Evolutionary conservation across 2,113 vertebrate species (phyloP), one percentile per base, ranked within the genome.

Genomic region (Tympanuchus pallidicinctus): DNA sequence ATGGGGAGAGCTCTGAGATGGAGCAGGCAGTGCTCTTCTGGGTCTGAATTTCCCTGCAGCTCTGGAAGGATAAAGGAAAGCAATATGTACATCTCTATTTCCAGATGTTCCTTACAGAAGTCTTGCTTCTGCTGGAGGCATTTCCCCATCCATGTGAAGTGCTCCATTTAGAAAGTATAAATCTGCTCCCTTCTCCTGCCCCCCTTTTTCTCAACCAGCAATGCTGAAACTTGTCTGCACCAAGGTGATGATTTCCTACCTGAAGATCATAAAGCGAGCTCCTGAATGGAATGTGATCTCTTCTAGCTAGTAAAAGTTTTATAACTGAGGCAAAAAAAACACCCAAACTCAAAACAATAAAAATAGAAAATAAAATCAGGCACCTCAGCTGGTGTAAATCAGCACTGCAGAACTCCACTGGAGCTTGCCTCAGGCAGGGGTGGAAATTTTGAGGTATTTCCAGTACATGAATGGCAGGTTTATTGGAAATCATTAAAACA

Each of bases 301-400:
- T 76, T 92, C 73, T 70, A 90, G 93, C 91, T 90, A 95, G 91
- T 94, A 94, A 92, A 94, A 96, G 42, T 94, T 96, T 95, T 96
- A 96, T 91, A 90, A 78, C 95, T 36, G 40, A 60, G 70, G 79
- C 88, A 85, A 93, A 94, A 2, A 50, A 10, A 40, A 40, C 17
- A 56, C 54, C 30, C 10, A 20, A 32, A 1, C 1, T 38, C 48
- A 65, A 80, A 93, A 95, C 92, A 94, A 93, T 28, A 47, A 76
- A 57, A 75, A 79, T 59, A 67, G 87, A 90, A 67, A 94, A 90
- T 67, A 6, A 85, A 90, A 89, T 93, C 75, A 75, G 34, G 61
- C 25, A 74, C 63, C 59, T 95, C 93, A 95, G 82, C 95, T 95
- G 91, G 86, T 86, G 42, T 94, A 94, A 91, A 95, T 96, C 95